phyloP scores from a whole-genome alignment of 2,888 invertebrate species.

The Scrobipalpa atriplicella region DNA sequence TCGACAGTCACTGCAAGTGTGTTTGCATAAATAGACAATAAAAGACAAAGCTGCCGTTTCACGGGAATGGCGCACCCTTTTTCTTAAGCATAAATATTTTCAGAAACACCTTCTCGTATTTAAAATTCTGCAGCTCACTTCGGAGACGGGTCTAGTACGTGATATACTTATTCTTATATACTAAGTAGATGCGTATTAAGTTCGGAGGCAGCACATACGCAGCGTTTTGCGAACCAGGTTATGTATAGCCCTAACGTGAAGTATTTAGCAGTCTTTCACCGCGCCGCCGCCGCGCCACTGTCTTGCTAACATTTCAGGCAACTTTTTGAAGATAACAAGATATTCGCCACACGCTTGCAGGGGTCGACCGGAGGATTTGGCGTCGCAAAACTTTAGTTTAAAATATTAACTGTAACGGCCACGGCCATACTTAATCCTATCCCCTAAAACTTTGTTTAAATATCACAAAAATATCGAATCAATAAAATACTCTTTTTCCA shows the following conservation, averaged over 20 bases:
- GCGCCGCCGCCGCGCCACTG: constrained; percentile 35
- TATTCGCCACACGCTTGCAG: constrained; percentile 34
- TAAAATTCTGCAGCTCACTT: constrained; percentile 69
- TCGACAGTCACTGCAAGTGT: constrained; percentile 50
- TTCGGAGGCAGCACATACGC: constrained; percentile 58
- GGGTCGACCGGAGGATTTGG: constrained; percentile 28
- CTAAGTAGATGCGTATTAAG: constrained; percentile 62
- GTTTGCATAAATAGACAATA: constrained; percentile 70
- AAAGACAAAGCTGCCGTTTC: constrained; percentile 57
- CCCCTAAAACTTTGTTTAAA: neutral
- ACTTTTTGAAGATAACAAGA: constrained; percentile 31
- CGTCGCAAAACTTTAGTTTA: constrained; percentile 20
- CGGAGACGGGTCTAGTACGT: constrained; percentile 69
- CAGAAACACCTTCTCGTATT: constrained; percentile 68
- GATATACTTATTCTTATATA: constrained; percentile 74
- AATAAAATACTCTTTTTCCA: too few species aligned
- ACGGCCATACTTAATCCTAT: neutral
- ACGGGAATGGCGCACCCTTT: constrained; percentile 54
- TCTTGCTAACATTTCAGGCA: constrained; percentile 31
- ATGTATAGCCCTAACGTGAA: constrained; percentile 42
- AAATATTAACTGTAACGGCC: constrained; percentile 24
- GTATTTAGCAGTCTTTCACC: constrained; percentile 50
- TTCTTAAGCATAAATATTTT: constrained; percentile 66
- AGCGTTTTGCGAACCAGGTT: constrained; percentile 35
- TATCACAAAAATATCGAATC: neutral